These are phyloP conservation scores for Nemurella pictetii DNA, from an alignment of 2,888 invertebrate genomes.

Conservation along the genomic window DNA sequence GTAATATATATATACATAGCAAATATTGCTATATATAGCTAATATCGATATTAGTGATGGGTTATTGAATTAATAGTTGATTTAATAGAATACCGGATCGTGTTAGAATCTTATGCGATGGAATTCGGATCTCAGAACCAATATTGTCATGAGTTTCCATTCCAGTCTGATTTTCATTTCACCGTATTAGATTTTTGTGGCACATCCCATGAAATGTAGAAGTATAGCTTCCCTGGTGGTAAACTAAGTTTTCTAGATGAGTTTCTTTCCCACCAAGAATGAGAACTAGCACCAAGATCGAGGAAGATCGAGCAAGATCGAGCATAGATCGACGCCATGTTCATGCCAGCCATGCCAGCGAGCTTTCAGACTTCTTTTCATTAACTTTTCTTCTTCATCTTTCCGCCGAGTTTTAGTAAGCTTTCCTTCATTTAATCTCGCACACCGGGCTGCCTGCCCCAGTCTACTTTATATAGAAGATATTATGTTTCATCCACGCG, in stretches of 20 bases:
- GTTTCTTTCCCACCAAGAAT: neutral
- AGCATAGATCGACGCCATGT: slow-evolving; percentile 1
- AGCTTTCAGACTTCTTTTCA: slow-evolving; percentile 25
- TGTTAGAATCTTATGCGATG: neutral
- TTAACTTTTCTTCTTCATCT: slow-evolving; percentile 30
- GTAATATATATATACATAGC: no score
- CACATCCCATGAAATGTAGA: neutral
- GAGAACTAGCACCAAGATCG: no score
- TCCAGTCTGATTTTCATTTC: neutral
- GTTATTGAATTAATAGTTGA: neutral
- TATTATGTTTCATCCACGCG: slow-evolving; percentile 14
- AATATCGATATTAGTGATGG: neutral
- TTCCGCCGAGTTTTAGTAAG: slow-evolving; percentile 35
- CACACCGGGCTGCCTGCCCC: neutral
- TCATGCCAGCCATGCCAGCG: neutral
- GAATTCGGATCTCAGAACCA: neutral
- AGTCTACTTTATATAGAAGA: slow-evolving; percentile 18
- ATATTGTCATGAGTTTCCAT: neutral
- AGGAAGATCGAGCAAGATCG: no score
- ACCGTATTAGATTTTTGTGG: neutral
- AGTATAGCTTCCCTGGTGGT: neutral
- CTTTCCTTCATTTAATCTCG: slow-evolving; percentile 38
- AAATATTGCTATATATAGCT: no score
- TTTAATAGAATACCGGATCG: neutral
- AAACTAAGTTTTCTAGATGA: slow-evolving; percentile 4